These are phyloP conservation scores for Ctenicera cuprea DNA, from an alignment of 2,888 invertebrate genomes.

Conservation along the genomic window DNA sequence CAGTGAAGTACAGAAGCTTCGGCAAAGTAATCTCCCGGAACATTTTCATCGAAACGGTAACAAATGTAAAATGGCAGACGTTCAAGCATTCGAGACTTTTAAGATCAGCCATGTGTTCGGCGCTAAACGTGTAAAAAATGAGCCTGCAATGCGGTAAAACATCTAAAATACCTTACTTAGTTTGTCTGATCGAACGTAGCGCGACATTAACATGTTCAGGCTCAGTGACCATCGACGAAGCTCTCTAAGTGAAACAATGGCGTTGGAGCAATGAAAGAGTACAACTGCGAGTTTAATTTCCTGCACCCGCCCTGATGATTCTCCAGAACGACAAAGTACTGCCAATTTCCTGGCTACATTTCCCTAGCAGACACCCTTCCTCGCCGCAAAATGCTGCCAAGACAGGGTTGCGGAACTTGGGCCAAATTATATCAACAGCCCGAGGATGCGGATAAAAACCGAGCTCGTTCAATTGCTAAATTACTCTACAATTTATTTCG, in stretches of 20 bases:
- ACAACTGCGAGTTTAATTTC: conserved; percentile 64
- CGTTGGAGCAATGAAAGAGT: conserved; percentile 61
- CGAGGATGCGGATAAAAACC: conserved; percentile 44
- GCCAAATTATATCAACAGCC: conserved; percentile 56
- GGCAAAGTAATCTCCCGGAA: conserved; percentile 54
- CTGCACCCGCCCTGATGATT: conserved; percentile 62
- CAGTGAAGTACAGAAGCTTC: conserved; percentile 47
- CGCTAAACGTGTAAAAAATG: conserved; percentile 55
- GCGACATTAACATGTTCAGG: conserved; percentile 43
- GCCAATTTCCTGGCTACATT: conserved; percentile 66
- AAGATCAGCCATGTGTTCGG: conserved; percentile 52
- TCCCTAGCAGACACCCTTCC: conserved; percentile 60
- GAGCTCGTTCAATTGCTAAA: conserved; percentile 44
- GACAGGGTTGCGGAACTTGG: conserved; percentile 51
- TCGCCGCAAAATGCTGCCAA: conserved; percentile 53
- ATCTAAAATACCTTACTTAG: conserved; percentile 45
- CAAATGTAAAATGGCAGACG: conserved; percentile 60
- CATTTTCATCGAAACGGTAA: conserved; percentile 57
- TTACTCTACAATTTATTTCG: conserved; percentile 41
- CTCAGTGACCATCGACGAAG: conserved; percentile 43
- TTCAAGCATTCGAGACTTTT: conserved; percentile 54
- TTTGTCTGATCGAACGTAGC: conserved; percentile 35
- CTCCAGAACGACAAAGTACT: conserved; percentile 62
- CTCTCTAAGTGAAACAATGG: conserved; percentile 46
- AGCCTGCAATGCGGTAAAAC: conserved; percentile 56